Evolutionary conservation across 2,797 vertebrate species (phyloP), one percentile per base, ranked within the genome.

Genomic region (Centroberyx gerrardi): DNA sequence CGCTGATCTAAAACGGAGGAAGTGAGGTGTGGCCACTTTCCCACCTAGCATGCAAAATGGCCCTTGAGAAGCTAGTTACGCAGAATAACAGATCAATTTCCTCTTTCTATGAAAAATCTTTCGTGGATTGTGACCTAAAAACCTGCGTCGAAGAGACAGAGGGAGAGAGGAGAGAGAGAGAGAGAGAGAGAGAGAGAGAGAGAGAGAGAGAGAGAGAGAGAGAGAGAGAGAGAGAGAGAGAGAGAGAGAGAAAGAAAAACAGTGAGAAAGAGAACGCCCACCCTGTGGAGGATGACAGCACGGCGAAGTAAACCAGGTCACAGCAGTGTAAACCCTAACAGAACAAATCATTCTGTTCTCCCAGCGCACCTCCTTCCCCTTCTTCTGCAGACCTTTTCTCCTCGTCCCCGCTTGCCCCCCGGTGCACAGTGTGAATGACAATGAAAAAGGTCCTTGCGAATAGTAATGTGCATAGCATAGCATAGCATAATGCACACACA

Each of bases 281-380:
- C 69, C 38, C 33, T n/a, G 38, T 59, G 31, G 60, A 86, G 81
- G 79, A 71, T 53, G 82, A 82, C 76, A 82, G 60, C 63, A 46
- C 67, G 78, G 61, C 3, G 0, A 86, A 83, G 73, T 82, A 89
- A 94, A 92, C 81, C 82, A 90, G 90, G 90, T 90, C 91, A 93
- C 15, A 42, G 46, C 29, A 48, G 81, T 78, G 75, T 67, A 79
- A 87, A 83, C 81, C 85, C 82, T 80, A 85, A 81, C 74, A 68
- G 73, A 90, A 89, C 83, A 73, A 86, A 83, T 76, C 18, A 77
- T 85, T 55, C 65, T 28, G 63, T 74, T 88, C 80, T 80, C 78
- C 75, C 68, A 5, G 61, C 28, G 56, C 77, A 71, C 81, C 73
- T 81, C 78, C 69, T 59, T 22, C 8, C 33, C 62, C 54, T 69